Base-by-base conservation (phyloP, 2,888 invertebrate species). In the Xanthostigma xanthostigma region DNA sequence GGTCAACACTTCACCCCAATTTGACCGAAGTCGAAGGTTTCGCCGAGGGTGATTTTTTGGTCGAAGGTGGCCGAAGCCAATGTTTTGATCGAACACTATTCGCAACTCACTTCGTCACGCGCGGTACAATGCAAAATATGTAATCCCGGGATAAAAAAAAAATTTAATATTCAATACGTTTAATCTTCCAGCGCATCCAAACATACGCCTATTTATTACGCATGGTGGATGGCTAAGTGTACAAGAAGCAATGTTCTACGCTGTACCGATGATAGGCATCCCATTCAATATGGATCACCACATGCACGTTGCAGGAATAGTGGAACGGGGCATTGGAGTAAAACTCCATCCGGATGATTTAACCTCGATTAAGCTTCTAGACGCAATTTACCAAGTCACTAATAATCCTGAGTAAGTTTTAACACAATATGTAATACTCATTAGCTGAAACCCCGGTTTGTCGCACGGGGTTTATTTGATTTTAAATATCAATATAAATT, bases 271-370 rank as follows among this genome's bases (percentile, higher is more conserved):
- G 9, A 42, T 60, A 2, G 53, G 59, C 3, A 57, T 66, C 3
- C 66, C 65, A 6, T 53, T 64, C 34, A 59, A 58, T 44, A 50
- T 54, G 1, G 65, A 66, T 50, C 64, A 66, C 49, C 49, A 54
- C 14, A 48, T 55, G 14, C 65, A 63, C 49, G 56, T 60, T 42
- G 46, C 48, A 10, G 60, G 59, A 49, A 56, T 63, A 5, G 56
- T 55, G 36, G 46, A 54, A 2, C 53, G 55, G 13, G 61, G 60
- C 14, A 50, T 57, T 33, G 61, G 57, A 8, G 39, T 53, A 9
- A 51, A 39, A 9, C 37, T 61, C 14, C 53, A 57, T 47, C 54
- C 56, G 33, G 8, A 42, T 6, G 54, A 54, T 8, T 37, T 60
- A 17, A 59, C 55, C 3, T 47, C 49, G 37, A 55, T 56, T 1